A percentile compares a stretch with the other conserved stretches of the same genome.
Conservation (phyloP, 1,140 invertebrate species). For the Lepidurus couesii region DNA sequence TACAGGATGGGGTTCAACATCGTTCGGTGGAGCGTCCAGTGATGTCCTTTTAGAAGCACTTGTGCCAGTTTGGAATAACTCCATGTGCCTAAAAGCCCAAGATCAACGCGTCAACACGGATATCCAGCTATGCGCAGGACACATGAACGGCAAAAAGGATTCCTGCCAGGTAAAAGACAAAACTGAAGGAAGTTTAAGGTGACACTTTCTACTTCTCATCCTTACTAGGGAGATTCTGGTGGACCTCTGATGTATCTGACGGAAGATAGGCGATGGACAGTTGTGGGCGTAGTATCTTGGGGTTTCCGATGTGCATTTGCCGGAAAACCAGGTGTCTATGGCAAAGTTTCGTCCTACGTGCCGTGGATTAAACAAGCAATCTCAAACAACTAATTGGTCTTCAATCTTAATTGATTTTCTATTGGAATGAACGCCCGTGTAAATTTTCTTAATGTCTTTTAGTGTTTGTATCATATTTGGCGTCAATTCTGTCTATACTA, state of each 20-base stretch:
- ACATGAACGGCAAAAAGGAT: constrained; percentile 43
- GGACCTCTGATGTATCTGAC: constrained; percentile 70
- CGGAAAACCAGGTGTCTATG: too few relatives aligned
- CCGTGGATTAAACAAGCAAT: too few relatives aligned
- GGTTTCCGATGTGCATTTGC: too few relatives aligned
- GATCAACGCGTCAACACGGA: constrained; percentile 22
- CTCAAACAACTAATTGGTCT: constrained; percentile 47
- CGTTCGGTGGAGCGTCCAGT: constrained; percentile 51
- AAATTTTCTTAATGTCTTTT: too few relatives aligned
- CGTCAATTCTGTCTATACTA: too few relatives aligned
- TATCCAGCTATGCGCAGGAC: constrained; percentile 44
- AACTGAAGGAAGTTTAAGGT: background rate
- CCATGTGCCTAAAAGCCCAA: constrained; percentile 45
- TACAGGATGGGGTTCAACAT: constrained; percentile 59
- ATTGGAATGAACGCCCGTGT: too few relatives aligned
- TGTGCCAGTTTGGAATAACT: constrained; percentile 51
- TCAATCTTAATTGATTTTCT: background rate
- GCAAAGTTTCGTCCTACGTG: too few relatives aligned
- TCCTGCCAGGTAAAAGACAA: constrained; percentile 42
- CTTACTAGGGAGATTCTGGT: constrained; percentile 68
- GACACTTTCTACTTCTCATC: background rate
- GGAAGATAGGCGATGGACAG: constrained; percentile 26
- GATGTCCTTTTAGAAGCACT: constrained; percentile 53
- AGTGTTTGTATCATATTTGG: too few relatives aligned
- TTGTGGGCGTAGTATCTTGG: too few relatives aligned